Percentiles rank a stretch among this genome's conserved stretches.
phyloP scores from a whole-genome alignment of 2,113 vertebrate species.

The Gorsachius goisagi region DNA sequence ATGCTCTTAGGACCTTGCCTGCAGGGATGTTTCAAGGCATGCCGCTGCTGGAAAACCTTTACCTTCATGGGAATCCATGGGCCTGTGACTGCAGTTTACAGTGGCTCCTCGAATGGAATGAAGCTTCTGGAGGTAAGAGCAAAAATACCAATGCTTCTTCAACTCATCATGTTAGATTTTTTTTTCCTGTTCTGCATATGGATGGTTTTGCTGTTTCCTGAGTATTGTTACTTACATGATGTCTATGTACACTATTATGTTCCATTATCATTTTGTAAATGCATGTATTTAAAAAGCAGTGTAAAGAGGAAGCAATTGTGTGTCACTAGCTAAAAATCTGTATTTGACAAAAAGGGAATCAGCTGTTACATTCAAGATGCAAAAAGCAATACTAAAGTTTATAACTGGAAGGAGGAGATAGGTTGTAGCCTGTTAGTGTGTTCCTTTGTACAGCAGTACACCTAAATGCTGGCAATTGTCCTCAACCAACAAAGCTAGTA shows the following conservation, averaged over 20 bases:
- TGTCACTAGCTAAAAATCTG: not conserved
- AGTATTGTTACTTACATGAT: not conserved
- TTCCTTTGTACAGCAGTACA: not conserved
- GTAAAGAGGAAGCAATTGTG: not conserved
- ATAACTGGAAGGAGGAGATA: not conserved
- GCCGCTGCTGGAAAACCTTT: conserved; percentile 86
- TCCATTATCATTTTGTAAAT: not conserved
- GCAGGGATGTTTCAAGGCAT: conserved; percentile 68
- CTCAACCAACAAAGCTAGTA: not conserved
- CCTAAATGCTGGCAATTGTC: not conserved
- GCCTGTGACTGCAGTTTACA: conserved; percentile 84
- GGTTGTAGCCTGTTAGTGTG: not conserved
- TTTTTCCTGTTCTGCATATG: not conserved
- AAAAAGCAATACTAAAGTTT: not conserved
- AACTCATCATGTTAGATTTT: not conserved
- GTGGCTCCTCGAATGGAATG: conserved; percentile 82
- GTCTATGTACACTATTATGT: not conserved
- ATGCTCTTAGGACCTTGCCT: conserved; percentile 77
- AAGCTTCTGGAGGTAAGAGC: conserved; percentile 76
- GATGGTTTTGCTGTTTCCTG: not conserved
- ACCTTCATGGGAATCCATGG: conserved; percentile 91
- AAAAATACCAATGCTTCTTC: not conserved
- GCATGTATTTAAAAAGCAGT: not conserved
- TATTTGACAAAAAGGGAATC: not conserved
- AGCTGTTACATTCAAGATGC: not conserved